Base-by-base conservation (phyloP, 1,140 invertebrate species). In the Vanessa atalanta region DNA sequence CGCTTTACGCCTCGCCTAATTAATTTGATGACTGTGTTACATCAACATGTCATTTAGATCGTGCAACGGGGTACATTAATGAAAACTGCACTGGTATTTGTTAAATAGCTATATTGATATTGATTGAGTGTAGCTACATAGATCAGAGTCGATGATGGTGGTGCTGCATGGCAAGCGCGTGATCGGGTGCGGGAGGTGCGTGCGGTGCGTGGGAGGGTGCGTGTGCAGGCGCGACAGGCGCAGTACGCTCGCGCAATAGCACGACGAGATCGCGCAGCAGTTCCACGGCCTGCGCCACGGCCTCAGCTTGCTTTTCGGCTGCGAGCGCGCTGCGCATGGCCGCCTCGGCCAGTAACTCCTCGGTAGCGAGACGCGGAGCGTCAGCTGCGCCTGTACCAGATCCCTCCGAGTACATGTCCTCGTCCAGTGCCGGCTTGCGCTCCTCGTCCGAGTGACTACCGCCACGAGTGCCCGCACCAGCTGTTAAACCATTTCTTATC, bases 251-350 rank as follows among this genome's bases (percentile, higher is more conserved):
- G 23, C 87, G 82, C 74, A 89, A 66, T 55, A 88, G 69, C 16
- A 78, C 53, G 66, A 91, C 78, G 57, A 89, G 78, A 47, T 90
- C 88, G 51, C 88, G 83, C 72, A 88, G 78, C 76, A 89, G 71
- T 14, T 90, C 88, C 37, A 89, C 89, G 26, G 84, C 88, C 71
- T 90, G 88, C 37, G 85, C 74, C 7, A 86, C 88, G 23, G 89
- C 85, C 76, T 90, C 90, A n/a, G 88, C 90, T 78, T 90, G 90
- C 73, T 91, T 90, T 79, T 90, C 89, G 23, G 90, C 90, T 53
- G 88, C 88, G 53, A 90, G 83, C 15, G 90, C 90, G 68, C 77
- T 86, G 60, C 89, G 84, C 88, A 91, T 89, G 65, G 88, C 89
- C 12, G 87, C 88, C 77, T 91, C 90, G 26, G 88, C 90, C 68